phyloP scores from a whole-genome alignment of 2,888 invertebrate genomes.

The Aplocera efformata region DNA sequence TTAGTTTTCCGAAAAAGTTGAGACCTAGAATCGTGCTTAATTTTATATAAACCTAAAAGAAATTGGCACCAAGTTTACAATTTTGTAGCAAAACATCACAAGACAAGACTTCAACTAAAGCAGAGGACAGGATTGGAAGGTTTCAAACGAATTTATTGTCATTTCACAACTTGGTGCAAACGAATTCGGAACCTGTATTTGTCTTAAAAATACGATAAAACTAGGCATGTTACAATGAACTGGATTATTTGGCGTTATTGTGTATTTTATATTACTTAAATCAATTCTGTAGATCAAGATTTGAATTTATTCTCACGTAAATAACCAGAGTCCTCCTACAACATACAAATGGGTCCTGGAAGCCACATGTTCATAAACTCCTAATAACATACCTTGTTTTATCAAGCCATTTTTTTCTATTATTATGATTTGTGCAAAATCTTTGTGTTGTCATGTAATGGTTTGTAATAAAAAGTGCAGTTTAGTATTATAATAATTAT shows the following conservation, averaged over 20 bases:
- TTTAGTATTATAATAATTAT: conserved; percentile 9
- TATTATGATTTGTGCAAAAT: conserved; percentile 10
- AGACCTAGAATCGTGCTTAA: background rate
- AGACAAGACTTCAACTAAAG: conserved; percentile 15
- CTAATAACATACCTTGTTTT: background rate
- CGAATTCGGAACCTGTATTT: conserved; percentile 18
- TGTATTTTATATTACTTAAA: too few relatives aligned
- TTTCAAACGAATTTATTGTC: conserved; percentile 59
- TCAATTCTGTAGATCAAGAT: too few relatives aligned
- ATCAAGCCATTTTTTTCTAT: background rate
- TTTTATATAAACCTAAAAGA: conserved; percentile 23
- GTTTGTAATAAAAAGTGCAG: conserved; percentile 7
- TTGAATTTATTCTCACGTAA: too few relatives aligned
- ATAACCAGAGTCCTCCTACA: too few relatives aligned
- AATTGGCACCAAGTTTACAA: conserved; percentile 52
- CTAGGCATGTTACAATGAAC: too few relatives aligned
- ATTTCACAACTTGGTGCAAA: conserved; percentile 60
- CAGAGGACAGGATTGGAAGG: conserved; percentile 29
- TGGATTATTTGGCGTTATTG: too few relatives aligned
- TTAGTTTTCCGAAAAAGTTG: too few relatives aligned
- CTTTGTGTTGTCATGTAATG: background rate
- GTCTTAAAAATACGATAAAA: background rate
- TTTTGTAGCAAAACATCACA: conserved; percentile 36
- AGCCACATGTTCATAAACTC: too few relatives aligned
- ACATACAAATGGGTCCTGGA: too few relatives aligned